Percentiles rank a stretch among this genome's conserved stretches.
Conservation (phyloP, 2,113 vertebrate genomes). For the Callipepla californica region DNA sequence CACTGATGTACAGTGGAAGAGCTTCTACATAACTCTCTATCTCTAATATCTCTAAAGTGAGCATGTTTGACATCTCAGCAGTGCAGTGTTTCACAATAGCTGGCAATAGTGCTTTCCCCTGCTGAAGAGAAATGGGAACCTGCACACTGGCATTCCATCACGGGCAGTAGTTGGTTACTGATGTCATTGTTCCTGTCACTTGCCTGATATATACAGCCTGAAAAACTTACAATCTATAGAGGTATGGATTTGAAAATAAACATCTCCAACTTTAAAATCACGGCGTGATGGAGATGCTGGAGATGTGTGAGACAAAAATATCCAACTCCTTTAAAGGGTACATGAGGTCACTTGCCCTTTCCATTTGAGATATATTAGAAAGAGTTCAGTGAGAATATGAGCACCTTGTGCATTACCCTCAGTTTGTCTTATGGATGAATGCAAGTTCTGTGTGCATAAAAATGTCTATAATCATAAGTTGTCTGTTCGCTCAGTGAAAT, state of each 20-base stretch:
- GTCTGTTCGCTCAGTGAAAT: background rate
- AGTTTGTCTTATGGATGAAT: background rate
- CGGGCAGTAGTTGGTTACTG: background rate
- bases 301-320: background rate
- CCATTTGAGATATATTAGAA: background rate
- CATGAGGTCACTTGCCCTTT: background rate
- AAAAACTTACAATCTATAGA: background rate
- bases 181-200: conserved; percentile 5
- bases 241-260: conserved; percentile 24
- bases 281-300: background rate
- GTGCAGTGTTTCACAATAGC: accelerated
- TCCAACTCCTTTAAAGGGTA: background rate
- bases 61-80: background rate
- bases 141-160: background rate
- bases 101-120: background rate
- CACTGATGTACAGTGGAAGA: background rate
- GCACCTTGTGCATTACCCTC: background rate
- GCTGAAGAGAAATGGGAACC: background rate
- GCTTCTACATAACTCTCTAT: conserved; percentile 21
- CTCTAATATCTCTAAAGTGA: background rate
- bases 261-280: conserved; percentile 1
- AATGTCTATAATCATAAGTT: background rate
- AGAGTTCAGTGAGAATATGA: background rate
- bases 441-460: background rate
- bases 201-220: background rate